Base-by-base conservation (phyloP, 2,888 invertebrate genomes). In the Cacoxenus indagator region DNA sequence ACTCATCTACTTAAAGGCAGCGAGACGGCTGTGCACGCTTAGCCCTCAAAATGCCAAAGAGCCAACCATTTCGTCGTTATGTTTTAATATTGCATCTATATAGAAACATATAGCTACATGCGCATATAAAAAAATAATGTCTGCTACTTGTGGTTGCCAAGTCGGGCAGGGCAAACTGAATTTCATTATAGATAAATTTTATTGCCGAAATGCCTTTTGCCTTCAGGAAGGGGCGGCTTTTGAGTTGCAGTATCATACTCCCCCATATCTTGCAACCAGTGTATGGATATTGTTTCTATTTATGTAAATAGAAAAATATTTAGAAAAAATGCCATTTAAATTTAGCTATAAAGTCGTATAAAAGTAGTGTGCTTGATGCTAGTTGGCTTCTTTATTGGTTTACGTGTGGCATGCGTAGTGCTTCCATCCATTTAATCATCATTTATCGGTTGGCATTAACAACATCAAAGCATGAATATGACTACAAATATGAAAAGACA, bases 181-280 rank as follows among this genome's bases (percentile, higher is more conserved):
- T 77, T 83, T 75, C 80, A 83, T 79, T 80, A 76, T 70, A 74
- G 82, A 79, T 82, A 81, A 75, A 82, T 81, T 82, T 80, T 83
- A 82, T 83, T 81, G 72, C 75, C 67, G 43, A 61, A 43, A 8
- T 5, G 24, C 43, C 11, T 31, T 43, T 61, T n/a, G n/a, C n/a
- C n/a, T n/a, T n/a, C n/a, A n/a, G n/a, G n/a, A n/a, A n/a, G n/a
- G n/a, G n/a, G n/a, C n/a, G n/a, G n/a, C n/a, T n/a, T n/a, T n/a
- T n/a, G n/a, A n/a, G n/a, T n/a, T n/a, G n/a, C n/a, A n/a, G n/a
- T n/a, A n/a, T n/a, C n/a, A n/a, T n/a, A n/a, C n/a, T n/a, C n/a
- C n/a, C n/a, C n/a, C n/a, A n/a, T n/a, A n/a, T n/a, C n/a, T n/a
- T n/a, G n/a, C n/a, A n/a, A n/a, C n/a, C n/a, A n/a, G n/a, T n/a